Evolutionary conservation across 1,140 invertebrate species (phyloP), one percentile per base, ranked within the genome.

Genomic region (Scaptomyza graminum): DNA sequence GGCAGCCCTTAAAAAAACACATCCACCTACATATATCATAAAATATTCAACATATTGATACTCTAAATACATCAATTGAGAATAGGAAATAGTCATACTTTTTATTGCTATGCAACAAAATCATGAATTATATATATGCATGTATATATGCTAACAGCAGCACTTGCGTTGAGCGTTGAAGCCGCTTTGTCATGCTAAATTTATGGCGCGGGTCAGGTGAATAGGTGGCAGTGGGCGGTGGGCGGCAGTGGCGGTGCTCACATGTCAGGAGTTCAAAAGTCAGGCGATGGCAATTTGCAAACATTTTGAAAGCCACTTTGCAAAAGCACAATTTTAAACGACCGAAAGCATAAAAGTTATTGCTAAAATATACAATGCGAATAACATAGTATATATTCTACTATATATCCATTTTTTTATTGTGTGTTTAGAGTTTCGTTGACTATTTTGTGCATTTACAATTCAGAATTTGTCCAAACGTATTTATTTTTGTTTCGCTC

Each of bases 101-200:
- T 15, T 43, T 61, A 39, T 5, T 66, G 22, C 39, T 34, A 16
- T 18, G 56, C 60, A 44, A 65, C 54, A 55, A 12, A n/a, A 65
- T 67, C 70, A 80, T 80, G 77, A 80, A 79, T 74, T 71, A 7
- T 28, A 76, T 62, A 44, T 28, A n/a, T 39, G 5, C 5, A 34
- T 34, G 7, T 1, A 34, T 34, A 59, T 68, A 69, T 74, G 49
- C 57, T 62, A 68, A 59, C 61, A 74, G 70, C 28, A 31, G 28
- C 28, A 31, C 28, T 62, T 37, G 47, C 22, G 61, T 82, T 7
- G 31, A 74, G 47, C 22, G 61, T 82, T 7, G 31, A 74, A 74
- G 79, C 61, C 67, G 68, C 73, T 79, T 84, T 84, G 81, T 76
- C 67, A 80, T 79, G 80, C 76, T 84, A 34, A 84, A 84, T 80